These are phyloP conservation scores for Onchidella celtica DNA, from an alignment of 2,888 invertebrate genomes.

Conservation along the genomic window DNA sequence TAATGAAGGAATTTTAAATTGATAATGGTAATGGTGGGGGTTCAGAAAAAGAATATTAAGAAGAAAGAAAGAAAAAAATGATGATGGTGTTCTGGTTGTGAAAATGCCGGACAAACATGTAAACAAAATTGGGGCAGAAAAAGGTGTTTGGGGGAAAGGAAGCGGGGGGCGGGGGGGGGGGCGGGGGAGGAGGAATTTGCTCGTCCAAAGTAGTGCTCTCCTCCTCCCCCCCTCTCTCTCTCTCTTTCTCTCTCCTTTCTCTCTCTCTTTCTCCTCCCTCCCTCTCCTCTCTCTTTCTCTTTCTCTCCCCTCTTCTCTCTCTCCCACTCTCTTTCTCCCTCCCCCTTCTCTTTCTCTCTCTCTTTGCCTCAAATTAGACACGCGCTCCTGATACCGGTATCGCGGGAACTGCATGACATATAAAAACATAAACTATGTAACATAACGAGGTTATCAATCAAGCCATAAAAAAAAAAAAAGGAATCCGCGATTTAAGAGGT, in stretches of 20 bases:
- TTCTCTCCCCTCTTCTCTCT: not conserved
- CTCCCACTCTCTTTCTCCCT: not conserved
- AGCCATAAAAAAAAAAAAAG: not conserved
- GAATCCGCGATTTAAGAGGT: not conserved
- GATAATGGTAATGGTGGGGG: not conserved
- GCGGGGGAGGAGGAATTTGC: not conserved
- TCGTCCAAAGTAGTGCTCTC: not conserved
- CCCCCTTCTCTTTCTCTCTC: not conserved
- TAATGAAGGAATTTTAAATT: too few species aligned
- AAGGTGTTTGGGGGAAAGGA: not conserved
- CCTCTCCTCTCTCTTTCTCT: not conserved
- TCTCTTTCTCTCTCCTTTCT: not conserved
- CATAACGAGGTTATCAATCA: too few species aligned
- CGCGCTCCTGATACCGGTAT: not conserved
- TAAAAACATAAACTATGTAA: not conserved
- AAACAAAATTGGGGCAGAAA: not conserved
- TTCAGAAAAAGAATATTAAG: not conserved
- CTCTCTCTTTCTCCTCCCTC: not conserved
- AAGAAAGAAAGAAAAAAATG: not conserved
- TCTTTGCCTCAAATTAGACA: not conserved
- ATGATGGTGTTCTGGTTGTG: too few species aligned
- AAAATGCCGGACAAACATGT: not conserved
- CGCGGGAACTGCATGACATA: not conserved
- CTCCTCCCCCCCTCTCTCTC: not conserved
- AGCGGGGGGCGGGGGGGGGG: not conserved